Evolutionary conservation across 2,797 vertebrate genomes (phyloP), one percentile per base, ranked within the genome.

Genomic region (Yasuhikotakia modesta): DNA sequence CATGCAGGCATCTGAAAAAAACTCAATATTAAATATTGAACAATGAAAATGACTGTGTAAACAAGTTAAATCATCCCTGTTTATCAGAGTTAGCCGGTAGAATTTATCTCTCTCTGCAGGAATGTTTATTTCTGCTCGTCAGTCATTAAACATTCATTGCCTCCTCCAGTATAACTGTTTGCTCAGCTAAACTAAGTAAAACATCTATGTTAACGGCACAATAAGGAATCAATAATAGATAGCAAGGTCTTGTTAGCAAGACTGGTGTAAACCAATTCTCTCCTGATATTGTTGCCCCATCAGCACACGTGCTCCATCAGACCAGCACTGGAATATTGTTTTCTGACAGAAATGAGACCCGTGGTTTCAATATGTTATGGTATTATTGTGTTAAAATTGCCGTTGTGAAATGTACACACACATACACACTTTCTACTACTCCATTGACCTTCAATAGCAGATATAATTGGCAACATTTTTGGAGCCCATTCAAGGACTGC

Each of bases 391-490:
- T 52, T 10, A n/a, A 48, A 43, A 43, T 43, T 30, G 22, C 52
- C 27, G 16, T 30, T 10, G 45, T 39, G 55, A 76, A 68, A 60
- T 68, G 50, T 4, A 13, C 39, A 43, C 39, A 39, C 27, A 27
- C 4, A 27, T 27, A 4, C 35, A 39, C 35, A 39, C 10, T 13
- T 11, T 11, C 5, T 24, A 1, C 21, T 5, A 8, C 21, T 57
- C 13, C 65, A 35, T n/a, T 76, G 53, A 76, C 74, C 65, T 69
- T 66, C 57, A 32, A 76, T 67, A 69, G 24, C 13, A 60, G 53
- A 69, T 58, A 58, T 76, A 67, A 58, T 68, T 43, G 39, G 39
- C 43, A 58, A 21, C 52, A 60, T 60, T 43, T 67, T 68, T 76
- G 53, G 52, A 68, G 35, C 52, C 60, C n/a, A 32, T 76, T 76